Conservation (phyloP, 2,797 vertebrate genomes). For the Merluccius polli region DNA sequence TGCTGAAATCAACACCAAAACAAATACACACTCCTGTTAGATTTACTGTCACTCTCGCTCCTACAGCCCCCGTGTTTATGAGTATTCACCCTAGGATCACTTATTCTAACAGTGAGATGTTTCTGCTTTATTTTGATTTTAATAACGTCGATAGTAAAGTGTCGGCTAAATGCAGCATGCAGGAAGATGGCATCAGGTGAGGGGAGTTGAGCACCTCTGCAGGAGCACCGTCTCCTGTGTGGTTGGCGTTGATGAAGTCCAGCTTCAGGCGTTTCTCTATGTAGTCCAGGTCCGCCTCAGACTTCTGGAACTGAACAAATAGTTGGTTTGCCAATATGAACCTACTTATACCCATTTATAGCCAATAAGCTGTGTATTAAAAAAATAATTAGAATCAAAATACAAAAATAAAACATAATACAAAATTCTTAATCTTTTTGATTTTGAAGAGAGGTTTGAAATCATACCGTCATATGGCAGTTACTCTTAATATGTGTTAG, state of each 20-base stretch:
- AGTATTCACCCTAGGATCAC: too few species aligned
- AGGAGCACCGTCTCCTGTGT: conserved; percentile 62
- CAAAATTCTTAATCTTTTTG: too few species aligned
- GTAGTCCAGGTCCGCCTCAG: conserved; percentile 89
- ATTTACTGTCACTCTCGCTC: too few species aligned
- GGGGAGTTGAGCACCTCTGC: conserved; percentile 68
- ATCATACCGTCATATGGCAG: neutral
- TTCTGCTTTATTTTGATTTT: neutral
- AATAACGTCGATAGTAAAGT: neutral
- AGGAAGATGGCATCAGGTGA: too few species aligned
- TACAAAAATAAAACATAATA: neutral
- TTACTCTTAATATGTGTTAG: neutral
- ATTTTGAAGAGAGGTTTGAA: neutral
- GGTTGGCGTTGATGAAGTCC: conserved; percentile 76
- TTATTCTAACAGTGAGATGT: too few species aligned
- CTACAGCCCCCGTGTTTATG: too few species aligned
- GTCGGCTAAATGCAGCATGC: neutral
- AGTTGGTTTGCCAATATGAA: conserved; percentile 24
- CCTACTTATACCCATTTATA: too few species aligned
- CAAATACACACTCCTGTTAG: too few species aligned
- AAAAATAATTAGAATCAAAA: neutral
- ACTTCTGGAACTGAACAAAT: conserved; percentile 89
- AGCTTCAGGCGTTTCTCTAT: conserved; percentile 86
- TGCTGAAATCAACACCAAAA: too few species aligned
- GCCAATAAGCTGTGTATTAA: neutral